Base-by-base conservation (phyloP, 1,140 invertebrate genomes). In the Nomia melanderi region DNA sequence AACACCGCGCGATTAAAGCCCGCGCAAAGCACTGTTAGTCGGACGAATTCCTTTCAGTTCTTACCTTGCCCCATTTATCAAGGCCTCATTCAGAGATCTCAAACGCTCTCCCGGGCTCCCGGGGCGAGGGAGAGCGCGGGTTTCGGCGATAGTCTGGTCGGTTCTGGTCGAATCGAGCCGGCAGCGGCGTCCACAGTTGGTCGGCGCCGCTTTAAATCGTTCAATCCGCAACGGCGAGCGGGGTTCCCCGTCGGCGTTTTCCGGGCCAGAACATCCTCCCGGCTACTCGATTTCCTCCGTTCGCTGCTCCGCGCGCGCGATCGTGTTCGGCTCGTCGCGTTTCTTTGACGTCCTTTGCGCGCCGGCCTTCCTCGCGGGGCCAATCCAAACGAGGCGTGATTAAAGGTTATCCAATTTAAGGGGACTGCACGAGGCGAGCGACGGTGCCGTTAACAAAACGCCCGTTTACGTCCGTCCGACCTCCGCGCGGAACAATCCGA, bases 381-480 rank as follows among this genome's bases (percentile, higher is more conserved):
- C 41, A 56, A 76, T 76, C 59, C 29, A 74, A 74, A 23, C 72
- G 72, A 74, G 62, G 20, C 50, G 50, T 74, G 50, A 74, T 74
- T 74, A 66, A 66, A 74, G 25, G 54, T 66, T 65, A 74, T 57
- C 36, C 63, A 39, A 23, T 66, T 56, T 25, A 63, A 41, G 54
- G 62, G 14, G 50, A 6, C 12, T 2, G 3, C 20, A 7, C n/a
- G 11, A 5, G n/a, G 29, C 57, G 11, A 27, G 17, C 12, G 41
- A 17, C 14, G 14, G 14, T 17, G n/a, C 14, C 20, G 23, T 62
- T 25, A 39, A 62, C n/a, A 39, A 4, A 39, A 62, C 25, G 9
- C 9, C 27, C 23, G 59, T 23, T 25, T 33, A n/a, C 11, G 59
- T 4, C 7, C 57, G 14, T 36, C 4, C 12, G 20, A 60, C 36